Evolutionary conservation across 2,113 vertebrate species (phyloP).

Genomic region (Campylomormyrus numenius): DNA sequence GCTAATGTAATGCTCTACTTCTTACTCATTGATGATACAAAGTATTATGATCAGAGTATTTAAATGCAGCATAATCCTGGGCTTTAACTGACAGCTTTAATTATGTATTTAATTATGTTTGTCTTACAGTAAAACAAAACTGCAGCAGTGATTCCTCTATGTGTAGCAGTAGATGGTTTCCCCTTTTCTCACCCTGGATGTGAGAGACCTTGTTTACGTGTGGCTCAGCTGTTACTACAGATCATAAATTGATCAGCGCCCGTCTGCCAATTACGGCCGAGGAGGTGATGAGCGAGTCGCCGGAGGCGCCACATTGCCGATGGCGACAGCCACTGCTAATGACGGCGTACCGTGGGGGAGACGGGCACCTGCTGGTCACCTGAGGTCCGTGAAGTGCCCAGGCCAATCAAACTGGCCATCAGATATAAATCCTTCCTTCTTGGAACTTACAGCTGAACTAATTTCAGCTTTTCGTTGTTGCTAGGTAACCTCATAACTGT

Average conservation of each 20-base stretch:
- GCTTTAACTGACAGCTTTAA: background rate
- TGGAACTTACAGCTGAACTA: background rate
- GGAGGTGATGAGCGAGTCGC: conserved; percentile 34
- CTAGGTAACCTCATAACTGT: background rate
- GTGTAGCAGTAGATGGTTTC: conserved; percentile 4
- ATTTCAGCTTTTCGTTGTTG: background rate
- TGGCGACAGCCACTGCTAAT: conserved; percentile 31
- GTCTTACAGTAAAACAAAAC: background rate
- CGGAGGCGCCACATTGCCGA: conserved; percentile 17
- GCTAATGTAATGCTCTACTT: background rate
- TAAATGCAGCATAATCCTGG: background rate
- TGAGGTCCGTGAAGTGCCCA: background rate
- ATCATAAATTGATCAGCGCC: conserved; percentile 26
- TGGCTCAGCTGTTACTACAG: conserved; percentile 13
- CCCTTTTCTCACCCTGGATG: conserved; percentile 7
- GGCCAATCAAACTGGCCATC: background rate
- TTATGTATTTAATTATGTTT: background rate
- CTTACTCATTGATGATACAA: background rate
- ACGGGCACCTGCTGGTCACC: conserved; percentile 20
- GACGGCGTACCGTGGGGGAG: conserved; percentile 9
- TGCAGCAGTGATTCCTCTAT: background rate
- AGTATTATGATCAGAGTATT: background rate
- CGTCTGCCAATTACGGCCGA: conserved; percentile 19
- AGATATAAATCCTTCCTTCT: background rate
- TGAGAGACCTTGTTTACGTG: conserved; percentile 21